Base-by-base conservation (phyloP, 2,113 vertebrate genomes). In the Pelobates fuscus region DNA sequence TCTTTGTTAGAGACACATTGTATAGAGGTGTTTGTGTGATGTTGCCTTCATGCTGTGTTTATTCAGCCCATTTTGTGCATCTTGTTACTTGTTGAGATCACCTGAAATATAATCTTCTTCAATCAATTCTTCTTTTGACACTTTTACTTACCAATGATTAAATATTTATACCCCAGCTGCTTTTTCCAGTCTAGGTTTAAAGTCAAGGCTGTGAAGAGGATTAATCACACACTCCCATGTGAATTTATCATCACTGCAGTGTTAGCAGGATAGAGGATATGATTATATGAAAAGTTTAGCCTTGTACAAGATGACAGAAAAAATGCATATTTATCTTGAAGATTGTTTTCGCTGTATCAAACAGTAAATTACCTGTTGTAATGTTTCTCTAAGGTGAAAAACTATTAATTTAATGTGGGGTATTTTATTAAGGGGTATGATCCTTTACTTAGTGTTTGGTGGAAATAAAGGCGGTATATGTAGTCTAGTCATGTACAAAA, bases 161-260 rank as follows among this genome's bases (percentile, higher is more conserved):
- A 79, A 74, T 69, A 74, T 75, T 79, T 67, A 79, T 74, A 64
- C 64, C 78, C 57, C 23, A 64, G 70, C 78, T 75, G 78, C 71
- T 70, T 70, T 65, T 65, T 61, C 64, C 0, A 68, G 64, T 60
- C 65, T 67, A 24, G 41, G 64, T 61, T 77, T 77, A 68, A 61
- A 77, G 73, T 77, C 73, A 77, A 77, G 73, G 73, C 73, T 77
- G 73, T 61, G 73, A 77, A 52, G 73, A 61, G 73, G 65, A 77
- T 77, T 77, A 77, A 77, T 77, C 73, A 77, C 73, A 61, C 11
- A 29, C 55, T 77, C 73, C 73, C 65, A 52, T 61, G 65, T 68
- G 73, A 37, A 77, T 77, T 77, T 77, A 77, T 68, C 55, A 26
- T 68, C 64, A 60, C 73, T 77, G 73, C 73, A 66, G 41, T 61